Conservation (phyloP, 2,888 invertebrate species). For the Drosophila tripunctata region DNA sequence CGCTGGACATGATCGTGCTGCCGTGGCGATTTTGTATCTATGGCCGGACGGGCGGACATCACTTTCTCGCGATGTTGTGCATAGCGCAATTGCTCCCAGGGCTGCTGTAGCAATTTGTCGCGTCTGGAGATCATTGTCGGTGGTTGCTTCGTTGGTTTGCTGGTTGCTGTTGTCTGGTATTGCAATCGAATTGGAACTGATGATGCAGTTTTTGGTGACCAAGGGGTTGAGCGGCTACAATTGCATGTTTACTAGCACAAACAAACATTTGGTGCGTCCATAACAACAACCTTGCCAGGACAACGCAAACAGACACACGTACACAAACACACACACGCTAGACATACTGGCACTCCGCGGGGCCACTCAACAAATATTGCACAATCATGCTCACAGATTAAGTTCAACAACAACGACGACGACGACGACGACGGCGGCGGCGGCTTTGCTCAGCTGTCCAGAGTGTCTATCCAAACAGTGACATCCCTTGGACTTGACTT, state of each 20-base stretch:
- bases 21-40: conserved; percentile 88
- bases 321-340: neutral
- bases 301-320: conserved; percentile 48
- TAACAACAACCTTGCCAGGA: conserved; percentile 76
- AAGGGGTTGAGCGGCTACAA: neutral
- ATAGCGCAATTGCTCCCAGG: conserved; percentile 89
- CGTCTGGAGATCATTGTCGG: conserved; percentile 89
- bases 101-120: conserved; percentile 89
- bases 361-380: conserved; percentile 66
- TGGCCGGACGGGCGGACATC: conserved; percentile 87
- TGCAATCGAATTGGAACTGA: conserved; percentile 18
- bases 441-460: conserved; percentile 74
- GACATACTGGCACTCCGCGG: neutral
- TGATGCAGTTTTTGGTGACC: neutral
- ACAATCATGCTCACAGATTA: conserved; percentile 72
- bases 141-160: too few species aligned
- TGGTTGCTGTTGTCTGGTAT: conserved; percentile 13
- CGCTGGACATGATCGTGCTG: conserved; percentile 87
- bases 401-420: conserved; percentile 50
- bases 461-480: conserved; percentile 70
- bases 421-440: conserved; percentile 46
- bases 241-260: conserved; percentile 64
- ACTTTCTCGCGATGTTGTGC: conserved; percentile 89
- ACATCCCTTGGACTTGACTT: conserved; percentile 74
- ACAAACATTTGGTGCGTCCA: conserved; percentile 65